Base-by-base conservation (phyloP, 2,888 invertebrate species). In the Heliconius cydno region DNA sequence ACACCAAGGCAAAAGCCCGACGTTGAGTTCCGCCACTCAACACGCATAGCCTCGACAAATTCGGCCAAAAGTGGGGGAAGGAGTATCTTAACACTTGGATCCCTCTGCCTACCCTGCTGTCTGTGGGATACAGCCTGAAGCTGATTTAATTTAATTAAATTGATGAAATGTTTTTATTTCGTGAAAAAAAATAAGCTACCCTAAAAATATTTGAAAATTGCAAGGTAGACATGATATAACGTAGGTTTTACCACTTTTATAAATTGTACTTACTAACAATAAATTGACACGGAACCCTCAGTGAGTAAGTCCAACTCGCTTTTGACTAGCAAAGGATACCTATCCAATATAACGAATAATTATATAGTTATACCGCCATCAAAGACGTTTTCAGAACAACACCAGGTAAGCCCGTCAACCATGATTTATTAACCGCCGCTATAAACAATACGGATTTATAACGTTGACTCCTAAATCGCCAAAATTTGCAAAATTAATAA, bases 361-460 rank as follows among this genome's bases (percentile, higher is more conserved):
- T 28, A 65, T 67, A 12, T 25, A 57, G 13, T 22, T 22, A 52
- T 67, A 70, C 22, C n/a, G 22, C 70, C 9, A 70, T 22, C 2
- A 19, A 67, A 67, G 30, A 63, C 2, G 70, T 28, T 41, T 30
- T 13, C 38, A 57, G 71, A 60, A 46, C 22, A 13, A 34, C n/a
- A 57, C 71, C 30, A 71, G 65, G 73, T 77, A 38, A 57, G 28
- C 72, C 75, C 66, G 60, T 75, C 79, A 66, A 71, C 25, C 41
- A 60, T 79, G 79, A 81, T 81, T 81, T 81, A 81, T 81, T 77
- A 79, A 79, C 52, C 79, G 41, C 52, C 41, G 46, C 60, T 76
- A 77, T 65, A 74, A 81, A 71, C 70, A 81, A 81, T 81, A 81
- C 77, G 28, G 52, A 52, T 68, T 68, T 66, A 65, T 52, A 66